A percentile compares a stretch with the other conserved stretches of the same genome.
phyloP scores from a whole-genome alignment of 2,113 vertebrate species.

The Sapayoa aenigma region DNA sequence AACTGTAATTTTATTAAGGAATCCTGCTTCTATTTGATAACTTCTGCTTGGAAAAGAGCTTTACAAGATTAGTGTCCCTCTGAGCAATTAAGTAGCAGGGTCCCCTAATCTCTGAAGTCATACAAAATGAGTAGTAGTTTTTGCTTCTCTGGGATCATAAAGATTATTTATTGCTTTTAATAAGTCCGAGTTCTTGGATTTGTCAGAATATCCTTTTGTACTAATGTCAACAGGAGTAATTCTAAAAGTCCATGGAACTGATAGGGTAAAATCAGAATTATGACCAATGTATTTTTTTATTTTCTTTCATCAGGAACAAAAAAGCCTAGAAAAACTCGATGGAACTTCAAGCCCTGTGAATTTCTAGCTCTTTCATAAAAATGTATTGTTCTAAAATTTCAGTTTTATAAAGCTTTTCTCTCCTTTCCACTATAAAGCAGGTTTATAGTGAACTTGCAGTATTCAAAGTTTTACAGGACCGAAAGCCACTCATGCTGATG shows the following conservation, averaged over 20 bases:
- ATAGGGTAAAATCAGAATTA: constrained; percentile 17
- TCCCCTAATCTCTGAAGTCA: constrained; percentile 67
- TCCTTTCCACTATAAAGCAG: not conserved
- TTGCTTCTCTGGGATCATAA: constrained; percentile 51
- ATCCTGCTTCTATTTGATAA: constrained; percentile 57
- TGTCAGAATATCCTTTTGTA: constrained; percentile 18
- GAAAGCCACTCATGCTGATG: not conserved
- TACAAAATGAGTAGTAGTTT: constrained; percentile 53
- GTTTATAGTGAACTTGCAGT: not conserved
- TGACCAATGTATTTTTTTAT: not conserved
- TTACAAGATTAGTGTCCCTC: constrained; percentile 62
- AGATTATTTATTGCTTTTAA: constrained; percentile 83
- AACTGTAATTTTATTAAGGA: constrained; percentile 23
- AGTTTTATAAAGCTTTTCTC: not conserved
- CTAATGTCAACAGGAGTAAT: not conserved
- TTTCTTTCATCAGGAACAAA: not conserved
- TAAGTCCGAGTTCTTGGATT: constrained; percentile 63
- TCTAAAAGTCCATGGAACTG: not conserved
- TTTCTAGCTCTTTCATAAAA: not conserved
- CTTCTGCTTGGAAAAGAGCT: constrained; percentile 46
- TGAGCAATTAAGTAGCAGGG: constrained; percentile 72
- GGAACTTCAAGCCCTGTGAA: not conserved
- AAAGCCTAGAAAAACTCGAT: not conserved
- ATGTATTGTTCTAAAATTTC: not conserved
- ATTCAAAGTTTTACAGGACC: not conserved